Evolutionary conservation across 2,888 invertebrate species (phyloP).

Genomic region (Chrysotoxum bicinctum): DNA sequence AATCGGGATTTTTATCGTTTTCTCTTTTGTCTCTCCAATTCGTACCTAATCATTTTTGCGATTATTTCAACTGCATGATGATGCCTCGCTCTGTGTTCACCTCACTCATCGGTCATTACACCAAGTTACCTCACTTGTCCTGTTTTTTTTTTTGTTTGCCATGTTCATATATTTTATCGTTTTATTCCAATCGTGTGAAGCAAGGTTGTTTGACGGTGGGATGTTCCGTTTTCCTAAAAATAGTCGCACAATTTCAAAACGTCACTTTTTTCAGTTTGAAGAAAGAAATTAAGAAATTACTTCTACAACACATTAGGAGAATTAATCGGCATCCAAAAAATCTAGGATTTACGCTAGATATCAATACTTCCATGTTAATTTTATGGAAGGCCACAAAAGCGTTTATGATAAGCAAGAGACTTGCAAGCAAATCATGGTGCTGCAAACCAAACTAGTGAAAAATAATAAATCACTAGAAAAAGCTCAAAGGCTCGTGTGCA

Average conservation of each 20-base stretch:
- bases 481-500: too few relatives aligned
- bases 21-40: slow-evolving; percentile 54
- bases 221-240: neutral
- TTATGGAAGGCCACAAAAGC: too few relatives aligned
- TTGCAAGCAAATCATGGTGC: too few relatives aligned
- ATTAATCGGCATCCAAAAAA: too few relatives aligned
- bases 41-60: slow-evolving; percentile 42
- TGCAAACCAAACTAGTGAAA: too few relatives aligned
- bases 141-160: slow-evolving; percentile 37
- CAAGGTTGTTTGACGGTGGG: neutral
- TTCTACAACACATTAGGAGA: too few relatives aligned
- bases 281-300: too few relatives aligned
- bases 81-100: slow-evolving; percentile 23
- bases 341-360: too few relatives aligned
- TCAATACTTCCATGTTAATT: too few relatives aligned
- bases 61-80: slow-evolving; percentile 51
- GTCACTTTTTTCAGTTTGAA: neutral
- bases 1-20: slow-evolving; percentile 70
- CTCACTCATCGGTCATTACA: too few relatives aligned
- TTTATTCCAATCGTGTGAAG: neutral
- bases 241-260: neutral
- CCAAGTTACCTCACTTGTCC: slow-evolving; percentile 58
- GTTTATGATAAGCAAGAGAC: too few relatives aligned
- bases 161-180: neutral
- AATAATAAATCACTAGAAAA: too few relatives aligned